A percentile compares a stretch with the other conserved stretches of the same genome.
phyloP scores from a whole-genome alignment of 2,888 invertebrate species.

The Parelbella ahira region DNA sequence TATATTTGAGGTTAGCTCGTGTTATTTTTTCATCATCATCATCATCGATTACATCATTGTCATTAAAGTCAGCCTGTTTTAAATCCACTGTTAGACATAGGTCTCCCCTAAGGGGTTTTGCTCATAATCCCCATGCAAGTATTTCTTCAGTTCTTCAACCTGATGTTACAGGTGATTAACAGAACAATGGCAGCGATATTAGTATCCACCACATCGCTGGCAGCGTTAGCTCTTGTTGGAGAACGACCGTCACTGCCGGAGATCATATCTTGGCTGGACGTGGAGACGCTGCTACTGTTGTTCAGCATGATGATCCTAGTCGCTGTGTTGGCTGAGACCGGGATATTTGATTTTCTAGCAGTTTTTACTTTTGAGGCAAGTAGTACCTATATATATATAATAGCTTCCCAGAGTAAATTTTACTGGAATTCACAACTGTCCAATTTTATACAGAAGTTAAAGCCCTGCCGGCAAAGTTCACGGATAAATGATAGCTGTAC shows the following conservation, averaged over 20 bases:
- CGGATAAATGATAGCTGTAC: no score
- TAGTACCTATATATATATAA: no score
- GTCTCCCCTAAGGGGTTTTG: no score
- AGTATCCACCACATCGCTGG: slow-evolving; percentile 88
- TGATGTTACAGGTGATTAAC: slow-evolving; percentile 84
- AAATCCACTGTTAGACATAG: no score
- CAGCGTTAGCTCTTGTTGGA: slow-evolving; percentile 86
- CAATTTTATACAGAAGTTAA: no score
- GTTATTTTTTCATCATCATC: no score
- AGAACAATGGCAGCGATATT: slow-evolving; percentile 91
- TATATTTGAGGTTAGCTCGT: slow-evolving; percentile 88
- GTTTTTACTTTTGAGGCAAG: slow-evolving; percentile 88
- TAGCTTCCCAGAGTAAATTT: no score
- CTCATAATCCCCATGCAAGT: no score
- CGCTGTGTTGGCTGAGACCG: slow-evolving; percentile 92
- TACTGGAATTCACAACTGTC: no score
- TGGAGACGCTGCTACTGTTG: slow-evolving; percentile 88
- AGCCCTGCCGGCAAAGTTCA: no score
- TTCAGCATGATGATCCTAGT: slow-evolving; percentile 97
- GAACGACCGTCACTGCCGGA: slow-evolving; percentile 89
- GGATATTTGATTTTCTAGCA: slow-evolving; percentile 93
- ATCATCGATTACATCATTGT: no score
- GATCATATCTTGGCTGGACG: slow-evolving; percentile 92
- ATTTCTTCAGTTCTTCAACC: neutral
- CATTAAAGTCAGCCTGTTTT: no score